A percentile compares a stretch with the other conserved stretches of the same genome.
Conservation (phyloP, 2,888 invertebrate genomes). For the Myathropa florea region DNA sequence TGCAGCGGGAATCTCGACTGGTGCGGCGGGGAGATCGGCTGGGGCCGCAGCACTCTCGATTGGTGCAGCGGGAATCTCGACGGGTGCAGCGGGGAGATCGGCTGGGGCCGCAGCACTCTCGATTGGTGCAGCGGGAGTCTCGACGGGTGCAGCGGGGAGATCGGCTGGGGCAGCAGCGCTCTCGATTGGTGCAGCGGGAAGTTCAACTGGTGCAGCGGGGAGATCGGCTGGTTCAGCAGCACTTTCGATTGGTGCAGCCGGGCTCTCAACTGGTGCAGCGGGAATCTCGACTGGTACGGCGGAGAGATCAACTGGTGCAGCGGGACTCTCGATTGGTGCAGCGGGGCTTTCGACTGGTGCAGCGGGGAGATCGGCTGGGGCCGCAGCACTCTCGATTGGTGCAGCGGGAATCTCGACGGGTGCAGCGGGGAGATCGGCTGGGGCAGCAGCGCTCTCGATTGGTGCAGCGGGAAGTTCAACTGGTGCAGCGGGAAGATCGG, state of each 20-base stretch:
- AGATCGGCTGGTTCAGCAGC: slow-evolving; percentile 24
- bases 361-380: too few relatives aligned
- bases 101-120: slow-evolving; percentile 7
- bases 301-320: slow-evolving; percentile 25
- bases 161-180: background rate
- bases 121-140: slow-evolving; percentile 1
- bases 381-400: background rate
- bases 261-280: slow-evolving; percentile 1
- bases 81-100: slow-evolving; percentile 59
- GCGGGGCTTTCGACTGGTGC: background rate
- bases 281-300: background rate
- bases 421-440: background rate
- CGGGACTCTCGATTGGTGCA: slow-evolving; percentile 30
- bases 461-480: background rate
- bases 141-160: background rate
- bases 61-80: slow-evolving; percentile 71
- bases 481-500: background rate
- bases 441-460: slow-evolving; percentile 6
- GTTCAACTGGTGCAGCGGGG: slow-evolving; percentile 7
- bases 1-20: background rate
- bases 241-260: background rate
- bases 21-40: background rate
- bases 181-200: slow-evolving; percentile 70
- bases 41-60: slow-evolving; percentile 73
- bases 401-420: background rate